These are phyloP conservation scores for Euborellia annulipes DNA, from an alignment of 1,140 invertebrate species.

Conservation along the genomic window DNA sequence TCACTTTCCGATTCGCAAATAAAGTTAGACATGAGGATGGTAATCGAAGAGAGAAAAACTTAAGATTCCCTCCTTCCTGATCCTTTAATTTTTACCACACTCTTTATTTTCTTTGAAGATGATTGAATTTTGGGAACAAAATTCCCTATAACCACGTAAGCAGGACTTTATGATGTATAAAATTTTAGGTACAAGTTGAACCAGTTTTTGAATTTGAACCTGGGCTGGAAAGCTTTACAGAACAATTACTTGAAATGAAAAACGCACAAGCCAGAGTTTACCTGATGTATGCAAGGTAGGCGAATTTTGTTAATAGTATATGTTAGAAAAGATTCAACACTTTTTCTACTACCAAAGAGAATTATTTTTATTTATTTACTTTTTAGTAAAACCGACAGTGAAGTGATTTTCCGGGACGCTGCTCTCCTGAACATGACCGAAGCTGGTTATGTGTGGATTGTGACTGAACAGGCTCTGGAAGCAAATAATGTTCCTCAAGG, in stretches of 20 bases:
- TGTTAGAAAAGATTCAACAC: background rate
- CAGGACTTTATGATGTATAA: no score
- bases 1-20: no score
- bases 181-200: constrained; percentile 54
- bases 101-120: no score
- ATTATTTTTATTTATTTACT: constrained; percentile 5
- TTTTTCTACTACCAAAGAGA: background rate
- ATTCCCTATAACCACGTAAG: no score
- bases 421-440: constrained; percentile 74
- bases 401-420: constrained; percentile 80
- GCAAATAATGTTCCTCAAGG: constrained; percentile 76
- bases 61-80: no score
- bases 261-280: constrained; percentile 77
- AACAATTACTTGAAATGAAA: constrained; percentile 64
- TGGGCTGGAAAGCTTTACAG: constrained; percentile 59
- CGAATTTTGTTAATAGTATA: constrained; percentile 13
- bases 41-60: no score
- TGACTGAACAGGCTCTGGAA: constrained; percentile 82
- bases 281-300: constrained; percentile 83
- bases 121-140: no score
- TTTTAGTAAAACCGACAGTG: constrained; percentile 70
- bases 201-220: constrained; percentile 81
- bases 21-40: no score
- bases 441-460: constrained; percentile 89
- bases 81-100: no score